Conservation (phyloP, 2,113 vertebrate species). For the Corvus moneduloides region DNA sequence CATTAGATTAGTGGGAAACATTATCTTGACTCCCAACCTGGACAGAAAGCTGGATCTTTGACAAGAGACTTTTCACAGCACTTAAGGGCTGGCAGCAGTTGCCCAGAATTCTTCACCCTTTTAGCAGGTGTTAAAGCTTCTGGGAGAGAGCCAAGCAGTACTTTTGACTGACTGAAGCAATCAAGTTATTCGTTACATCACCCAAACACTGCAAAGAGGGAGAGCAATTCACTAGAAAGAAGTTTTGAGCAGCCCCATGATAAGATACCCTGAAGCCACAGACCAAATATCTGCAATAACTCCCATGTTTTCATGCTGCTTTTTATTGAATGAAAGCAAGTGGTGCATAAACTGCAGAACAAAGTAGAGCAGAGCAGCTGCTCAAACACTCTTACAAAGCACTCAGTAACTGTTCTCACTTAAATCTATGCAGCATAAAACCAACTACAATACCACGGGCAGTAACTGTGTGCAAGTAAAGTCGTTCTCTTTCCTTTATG, state of each 20-base stretch:
- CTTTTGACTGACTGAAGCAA: slow-evolving; percentile 34
- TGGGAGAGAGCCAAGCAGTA: slow-evolving; percentile 11
- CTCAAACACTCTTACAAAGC: neutral
- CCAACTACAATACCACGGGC: neutral
- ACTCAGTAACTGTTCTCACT: neutral
- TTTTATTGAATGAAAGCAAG: slow-evolving; percentile 51
- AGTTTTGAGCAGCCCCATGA: neutral
- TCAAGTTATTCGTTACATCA: neutral
- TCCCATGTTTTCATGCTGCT: neutral
- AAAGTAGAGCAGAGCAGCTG: slow-evolving; percentile 33
- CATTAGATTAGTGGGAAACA: neutral
- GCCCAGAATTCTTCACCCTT: slow-evolving; percentile 32
- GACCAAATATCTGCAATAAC: slow-evolving; percentile 17
- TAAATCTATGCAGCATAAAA: slow-evolving; percentile 10
- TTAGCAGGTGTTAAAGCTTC: slow-evolving; percentile 55
- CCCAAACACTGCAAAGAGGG: neutral
- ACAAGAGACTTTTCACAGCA: slow-evolving; percentile 41
- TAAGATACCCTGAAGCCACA: slow-evolving; percentile 16
- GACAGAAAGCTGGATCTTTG: slow-evolving; percentile 5
- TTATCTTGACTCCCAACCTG: neutral
- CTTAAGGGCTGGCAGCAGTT: slow-evolving; percentile 26
- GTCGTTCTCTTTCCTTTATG: neutral
- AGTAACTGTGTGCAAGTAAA: neutral
- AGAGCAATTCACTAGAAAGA: neutral
- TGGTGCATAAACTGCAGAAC: slow-evolving; percentile 22